Percentiles rank a stretch among this genome's conserved stretches.
These are phyloP conservation scores for Antheraea mylitta DNA, from an alignment of 1,140 invertebrate genomes.

Conservation along the genomic window DNA sequence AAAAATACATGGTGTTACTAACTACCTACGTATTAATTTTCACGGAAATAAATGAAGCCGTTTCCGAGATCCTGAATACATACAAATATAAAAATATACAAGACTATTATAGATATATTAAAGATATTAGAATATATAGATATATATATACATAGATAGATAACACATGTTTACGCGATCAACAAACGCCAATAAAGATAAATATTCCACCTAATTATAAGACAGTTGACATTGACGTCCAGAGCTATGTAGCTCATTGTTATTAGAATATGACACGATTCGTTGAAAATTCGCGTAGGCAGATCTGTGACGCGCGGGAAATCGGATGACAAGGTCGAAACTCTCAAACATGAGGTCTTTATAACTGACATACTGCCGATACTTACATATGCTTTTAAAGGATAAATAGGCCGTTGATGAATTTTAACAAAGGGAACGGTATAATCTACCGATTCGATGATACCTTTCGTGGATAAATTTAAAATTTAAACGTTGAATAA, in stretches of 20 bases:
- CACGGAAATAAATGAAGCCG: no score
- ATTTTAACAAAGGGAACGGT: neutral
- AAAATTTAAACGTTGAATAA: neutral
- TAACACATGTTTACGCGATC: neutral
- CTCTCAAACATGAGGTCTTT: constrained; percentile 16
- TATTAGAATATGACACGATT: constrained; percentile 29
- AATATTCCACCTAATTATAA: constrained; percentile 12
- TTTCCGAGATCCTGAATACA: no score
- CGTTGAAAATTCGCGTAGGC: constrained; percentile 29
- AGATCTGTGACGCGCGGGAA: constrained; percentile 27
- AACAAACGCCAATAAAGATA: neutral
- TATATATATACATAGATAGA: no score
- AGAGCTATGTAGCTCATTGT: constrained; percentile 27
- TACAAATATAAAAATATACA: no score
- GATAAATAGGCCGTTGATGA: constrained; percentile 11
- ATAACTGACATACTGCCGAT: neutral
- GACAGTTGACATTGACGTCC: constrained; percentile 15
- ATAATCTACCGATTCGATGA: neutral
- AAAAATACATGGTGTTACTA: neutral
- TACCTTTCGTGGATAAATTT: neutral
- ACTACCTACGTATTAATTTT: no score
- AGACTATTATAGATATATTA: no score
- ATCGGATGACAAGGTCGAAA: constrained; percentile 26
- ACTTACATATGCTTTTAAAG: constrained; percentile 14
- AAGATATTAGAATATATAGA: no score